Evolutionary conservation across 2,888 invertebrate species (phyloP).

Genomic region (Archips crataeganus): DNA sequence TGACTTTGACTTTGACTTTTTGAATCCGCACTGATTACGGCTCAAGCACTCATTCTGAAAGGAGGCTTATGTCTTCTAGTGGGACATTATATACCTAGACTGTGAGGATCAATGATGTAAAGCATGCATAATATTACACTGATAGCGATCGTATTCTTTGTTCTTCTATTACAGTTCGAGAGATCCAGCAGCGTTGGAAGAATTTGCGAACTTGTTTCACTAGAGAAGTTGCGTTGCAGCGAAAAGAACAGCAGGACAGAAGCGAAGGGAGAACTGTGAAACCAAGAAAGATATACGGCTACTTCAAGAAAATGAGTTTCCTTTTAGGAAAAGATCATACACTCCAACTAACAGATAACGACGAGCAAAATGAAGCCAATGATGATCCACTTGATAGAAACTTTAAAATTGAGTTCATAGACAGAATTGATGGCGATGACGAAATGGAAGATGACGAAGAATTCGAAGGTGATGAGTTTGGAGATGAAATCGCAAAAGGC

Average conservation of each 20-base stretch:
- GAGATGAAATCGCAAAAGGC: not conserved
- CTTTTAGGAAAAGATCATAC: conserved; percentile 49
- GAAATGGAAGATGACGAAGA: not conserved
- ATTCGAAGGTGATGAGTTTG: not conserved
- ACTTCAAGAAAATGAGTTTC: conserved; percentile 60
- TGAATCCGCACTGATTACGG: too few relatives aligned
- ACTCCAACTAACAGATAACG: conserved; percentile 35
- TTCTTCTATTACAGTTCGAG: conserved; percentile 37
- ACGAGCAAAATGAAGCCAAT: conserved; percentile 44
- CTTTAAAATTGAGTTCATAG: conserved; percentile 10
- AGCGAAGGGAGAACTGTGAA: conserved; percentile 51
- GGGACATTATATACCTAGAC: too few relatives aligned
- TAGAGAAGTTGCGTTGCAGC: conserved; percentile 60
- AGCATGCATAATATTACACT: too few relatives aligned
- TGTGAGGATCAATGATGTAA: too few relatives aligned
- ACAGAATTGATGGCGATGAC: not conserved
- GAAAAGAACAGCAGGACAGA: conserved; percentile 54
- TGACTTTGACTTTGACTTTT: too few relatives aligned
- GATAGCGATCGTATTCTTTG: too few relatives aligned
- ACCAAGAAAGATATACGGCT: conserved; percentile 61
- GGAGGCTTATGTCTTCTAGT: too few relatives aligned
- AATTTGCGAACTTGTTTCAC: conserved; percentile 68
- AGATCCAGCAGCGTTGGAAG: conserved; percentile 67
- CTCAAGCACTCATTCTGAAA: too few relatives aligned
- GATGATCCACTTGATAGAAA: conserved; percentile 42